A percentile compares a stretch with the other conserved stretches of the same genome.
Evolutionary conservation across 2,888 invertebrate species (phyloP).

Genomic region (Hyppa rectilinea): DNA sequence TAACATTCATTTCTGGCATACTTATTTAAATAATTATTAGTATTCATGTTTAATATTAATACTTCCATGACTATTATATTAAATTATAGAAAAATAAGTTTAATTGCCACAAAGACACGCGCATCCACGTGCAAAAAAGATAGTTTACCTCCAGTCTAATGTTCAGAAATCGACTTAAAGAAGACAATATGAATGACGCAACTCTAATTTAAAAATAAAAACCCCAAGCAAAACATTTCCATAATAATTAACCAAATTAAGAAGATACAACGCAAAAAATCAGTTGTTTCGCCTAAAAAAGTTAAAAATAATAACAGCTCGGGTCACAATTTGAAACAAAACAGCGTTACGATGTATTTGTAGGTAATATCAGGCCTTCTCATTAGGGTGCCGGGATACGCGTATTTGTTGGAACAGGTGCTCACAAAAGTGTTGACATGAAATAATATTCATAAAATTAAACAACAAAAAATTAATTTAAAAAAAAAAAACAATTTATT

Average conservation of each 20-base stretch:
- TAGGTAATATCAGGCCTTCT: constrained; percentile 71
- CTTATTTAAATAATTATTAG: too few relatives aligned
- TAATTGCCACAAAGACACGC: not conserved
- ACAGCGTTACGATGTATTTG: constrained; percentile 68
- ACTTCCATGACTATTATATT: too few relatives aligned
- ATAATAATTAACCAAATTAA: constrained; percentile 56
- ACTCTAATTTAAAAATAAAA: not conserved
- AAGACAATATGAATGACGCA: not conserved
- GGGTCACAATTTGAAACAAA: constrained; percentile 68
- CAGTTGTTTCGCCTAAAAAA: constrained; percentile 53
- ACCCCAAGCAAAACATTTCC: constrained; percentile 14
- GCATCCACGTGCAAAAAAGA: not conserved
- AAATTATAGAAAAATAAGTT: too few relatives aligned
- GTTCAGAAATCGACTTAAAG: not conserved
- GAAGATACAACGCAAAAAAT: constrained; percentile 47
- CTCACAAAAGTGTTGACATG: constrained; percentile 49
- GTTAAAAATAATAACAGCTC: constrained; percentile 65
- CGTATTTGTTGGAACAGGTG: constrained; percentile 59
- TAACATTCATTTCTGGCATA: too few relatives aligned
- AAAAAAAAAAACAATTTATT: too few relatives aligned
- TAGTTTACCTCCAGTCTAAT: not conserved
- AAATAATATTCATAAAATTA: too few relatives aligned
- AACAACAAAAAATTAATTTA: too few relatives aligned
- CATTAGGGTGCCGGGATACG: constrained; percentile 68
- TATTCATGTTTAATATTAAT: too few relatives aligned